These are phyloP conservation scores for Silvanus unidentatus DNA, from an alignment of 2,888 invertebrate species.

Conservation along the genomic window DNA sequence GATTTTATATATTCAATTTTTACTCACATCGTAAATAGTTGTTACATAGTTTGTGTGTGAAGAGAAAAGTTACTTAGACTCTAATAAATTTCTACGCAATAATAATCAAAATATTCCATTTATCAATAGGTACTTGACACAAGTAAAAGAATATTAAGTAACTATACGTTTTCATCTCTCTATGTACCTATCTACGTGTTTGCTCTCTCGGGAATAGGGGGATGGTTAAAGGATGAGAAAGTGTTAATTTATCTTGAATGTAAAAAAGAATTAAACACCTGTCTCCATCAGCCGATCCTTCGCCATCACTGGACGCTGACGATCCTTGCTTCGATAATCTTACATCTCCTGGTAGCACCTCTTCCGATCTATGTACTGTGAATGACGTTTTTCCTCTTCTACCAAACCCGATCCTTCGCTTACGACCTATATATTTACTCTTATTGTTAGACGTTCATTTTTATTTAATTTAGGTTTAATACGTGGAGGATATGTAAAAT, in stretches of 20 bases:
- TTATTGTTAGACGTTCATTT: slow-evolving; percentile 1
- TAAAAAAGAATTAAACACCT: slow-evolving; percentile 53
- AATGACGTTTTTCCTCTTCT: slow-evolving; percentile 93
- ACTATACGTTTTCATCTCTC: slow-evolving; percentile 35
- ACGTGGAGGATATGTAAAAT: slow-evolving; percentile 8
- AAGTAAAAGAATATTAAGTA: too few relatives aligned
- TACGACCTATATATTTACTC: slow-evolving; percentile 62
- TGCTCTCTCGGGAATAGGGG: slow-evolving; percentile 30
- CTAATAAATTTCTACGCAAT: too few relatives aligned
- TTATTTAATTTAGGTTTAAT: slow-evolving; percentile 8
- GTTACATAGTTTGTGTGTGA: too few relatives aligned
- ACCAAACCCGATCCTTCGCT: slow-evolving; percentile 91
- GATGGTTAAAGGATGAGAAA: slow-evolving; percentile 1
- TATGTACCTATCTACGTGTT: slow-evolving; percentile 44
- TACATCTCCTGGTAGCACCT: slow-evolving; percentile 86
- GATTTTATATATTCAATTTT: too few relatives aligned
- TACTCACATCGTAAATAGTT: too few relatives aligned
- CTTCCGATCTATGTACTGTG: slow-evolving; percentile 97
- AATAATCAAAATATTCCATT: too few relatives aligned
- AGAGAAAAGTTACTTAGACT: too few relatives aligned
- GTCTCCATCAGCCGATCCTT: slow-evolving; percentile 77
- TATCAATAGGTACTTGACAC: too few relatives aligned
- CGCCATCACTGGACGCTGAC: slow-evolving; percentile 90
- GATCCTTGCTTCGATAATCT: slow-evolving; percentile 70
- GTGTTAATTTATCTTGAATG: not conserved